Conservation (phyloP, 2,888 invertebrate genomes). For the Odontomyia ornata region DNA sequence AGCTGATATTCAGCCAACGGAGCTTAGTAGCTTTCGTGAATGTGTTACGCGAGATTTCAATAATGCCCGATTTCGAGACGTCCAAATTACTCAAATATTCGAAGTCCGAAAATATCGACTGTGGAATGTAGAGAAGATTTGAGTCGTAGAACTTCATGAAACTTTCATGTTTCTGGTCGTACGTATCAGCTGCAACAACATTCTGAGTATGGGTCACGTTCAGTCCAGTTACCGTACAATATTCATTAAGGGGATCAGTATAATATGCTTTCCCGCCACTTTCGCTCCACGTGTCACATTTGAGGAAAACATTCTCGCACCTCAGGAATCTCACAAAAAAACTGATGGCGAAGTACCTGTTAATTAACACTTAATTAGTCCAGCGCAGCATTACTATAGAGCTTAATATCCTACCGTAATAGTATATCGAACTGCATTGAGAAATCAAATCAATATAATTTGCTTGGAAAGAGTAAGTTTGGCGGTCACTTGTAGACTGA, state of each 20-base stretch:
- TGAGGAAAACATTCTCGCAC: neutral
- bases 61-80: conserved; percentile 12
- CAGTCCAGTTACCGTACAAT: conserved; percentile 27
- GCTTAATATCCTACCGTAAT: no score
- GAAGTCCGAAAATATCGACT: conserved; percentile 11
- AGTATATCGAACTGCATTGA: no score
- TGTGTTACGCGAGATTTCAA: conserved; percentile 14
- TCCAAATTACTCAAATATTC: neutral
- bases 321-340: neutral
- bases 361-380: neutral
- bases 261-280: neutral
- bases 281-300: neutral
- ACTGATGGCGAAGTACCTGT: neutral
- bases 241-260: neutral
- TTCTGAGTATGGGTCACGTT: conserved; percentile 11
- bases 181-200: neutral
- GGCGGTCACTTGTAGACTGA: no score
- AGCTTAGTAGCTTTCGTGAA: neutral
- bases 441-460: no score
- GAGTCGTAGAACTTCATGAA: conserved; percentile 40
- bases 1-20: neutral
- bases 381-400: no score
- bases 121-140: conserved; percentile 19
- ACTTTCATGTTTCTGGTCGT: no score
- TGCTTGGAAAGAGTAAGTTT: no score